phyloP scores from a whole-genome alignment of 2,888 invertebrate genomes.

The Tetheella fluctuosa region DNA sequence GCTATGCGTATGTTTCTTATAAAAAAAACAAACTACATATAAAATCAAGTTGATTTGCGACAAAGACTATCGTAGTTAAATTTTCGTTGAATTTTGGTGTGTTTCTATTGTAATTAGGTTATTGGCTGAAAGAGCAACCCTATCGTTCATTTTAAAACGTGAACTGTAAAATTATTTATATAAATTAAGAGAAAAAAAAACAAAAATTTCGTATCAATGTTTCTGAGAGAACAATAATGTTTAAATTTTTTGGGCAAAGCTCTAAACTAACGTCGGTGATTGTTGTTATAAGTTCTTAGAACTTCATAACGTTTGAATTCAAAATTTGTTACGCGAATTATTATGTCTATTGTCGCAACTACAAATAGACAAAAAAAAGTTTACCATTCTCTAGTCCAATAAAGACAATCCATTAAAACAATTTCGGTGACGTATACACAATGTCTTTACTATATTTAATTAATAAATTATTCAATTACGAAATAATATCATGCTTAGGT shows the following conservation, averaged over 20 bases:
- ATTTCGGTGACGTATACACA: constrained; percentile 42
- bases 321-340: constrained; percentile 42
- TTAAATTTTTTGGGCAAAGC: constrained; percentile 50
- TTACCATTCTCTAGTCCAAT: constrained; percentile 79
- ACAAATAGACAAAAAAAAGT: constrained; percentile 57
- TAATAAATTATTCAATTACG: constrained; percentile 44
- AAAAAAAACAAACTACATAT: constrained; percentile 3
- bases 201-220: constrained; percentile 27
- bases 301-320: constrained; percentile 47
- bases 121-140: constrained; percentile 8
- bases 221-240: constrained; percentile 40
- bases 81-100: constrained; percentile 16
- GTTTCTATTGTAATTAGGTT: neutral
- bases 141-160: constrained; percentile 3
- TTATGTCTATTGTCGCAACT: constrained; percentile 55
- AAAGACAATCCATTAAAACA: constrained; percentile 59
- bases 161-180: constrained; percentile 10
- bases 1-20: neutral
- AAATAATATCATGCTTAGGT: constrained; percentile 42
- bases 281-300: constrained; percentile 65
- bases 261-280: constrained; percentile 33
- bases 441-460: constrained; percentile 33
- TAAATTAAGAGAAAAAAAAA: constrained; percentile 11
- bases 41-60: constrained; percentile 36
- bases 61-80: constrained; percentile 34